Evolutionary conservation across 2,888 invertebrate species (phyloP).

Genomic region (Dastarcus helophoroides): DNA sequence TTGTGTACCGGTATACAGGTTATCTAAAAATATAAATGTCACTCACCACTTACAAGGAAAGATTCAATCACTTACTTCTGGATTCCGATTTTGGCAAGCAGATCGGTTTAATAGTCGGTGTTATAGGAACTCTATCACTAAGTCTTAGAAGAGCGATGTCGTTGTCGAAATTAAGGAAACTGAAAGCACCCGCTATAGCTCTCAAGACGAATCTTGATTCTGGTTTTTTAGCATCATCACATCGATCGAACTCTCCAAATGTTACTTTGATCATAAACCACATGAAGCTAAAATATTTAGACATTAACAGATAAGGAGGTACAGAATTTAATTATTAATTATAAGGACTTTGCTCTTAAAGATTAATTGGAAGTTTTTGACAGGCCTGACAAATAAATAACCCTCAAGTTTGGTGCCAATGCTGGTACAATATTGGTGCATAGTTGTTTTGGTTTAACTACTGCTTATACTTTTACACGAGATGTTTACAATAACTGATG

Average conservation of each 20-base stretch:
- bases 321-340: no score
- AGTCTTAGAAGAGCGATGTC: constrained; percentile 74
- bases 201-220: constrained; percentile 71
- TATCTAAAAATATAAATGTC: constrained; percentile 37
- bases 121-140: constrained; percentile 69
- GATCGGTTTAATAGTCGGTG: constrained; percentile 68
- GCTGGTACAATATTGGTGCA: no score
- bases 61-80: constrained; percentile 40
- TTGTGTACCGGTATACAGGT: constrained; percentile 58
- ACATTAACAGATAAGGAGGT: no score
- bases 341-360: no score
- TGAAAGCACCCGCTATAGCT: constrained; percentile 69
- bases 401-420: no score
- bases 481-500: no score
- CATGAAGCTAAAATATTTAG: constrained; percentile 68
- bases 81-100: constrained; percentile 65
- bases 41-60: not conserved
- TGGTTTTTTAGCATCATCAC: constrained; percentile 57
- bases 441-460: no score
- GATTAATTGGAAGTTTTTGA: no score
- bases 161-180: constrained; percentile 76
- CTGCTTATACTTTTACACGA: no score
- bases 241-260: constrained; percentile 78
- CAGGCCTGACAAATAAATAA: no score
- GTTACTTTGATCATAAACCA: constrained; percentile 89